Conservation (phyloP, 1,140 invertebrate genomes). For the Bombyx mandarina region DNA sequence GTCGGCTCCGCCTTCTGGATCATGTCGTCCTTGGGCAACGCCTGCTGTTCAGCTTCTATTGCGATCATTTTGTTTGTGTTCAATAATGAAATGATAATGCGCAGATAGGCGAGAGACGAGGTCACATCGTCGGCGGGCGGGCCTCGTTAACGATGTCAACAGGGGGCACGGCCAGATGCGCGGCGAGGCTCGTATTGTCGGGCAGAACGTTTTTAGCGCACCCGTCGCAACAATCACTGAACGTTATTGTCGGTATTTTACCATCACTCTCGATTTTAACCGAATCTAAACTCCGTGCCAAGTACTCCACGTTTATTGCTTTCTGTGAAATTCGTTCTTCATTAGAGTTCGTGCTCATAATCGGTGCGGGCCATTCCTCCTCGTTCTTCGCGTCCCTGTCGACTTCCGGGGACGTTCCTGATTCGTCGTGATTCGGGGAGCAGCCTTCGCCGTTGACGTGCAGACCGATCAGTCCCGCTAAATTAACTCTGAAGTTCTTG, state of each 20-base stretch:
- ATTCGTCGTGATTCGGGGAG: conserved; percentile 36
- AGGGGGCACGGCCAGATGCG: conserved; percentile 60
- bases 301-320: conserved; percentile 38
- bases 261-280: conserved; percentile 51
- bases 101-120: conserved; percentile 2
- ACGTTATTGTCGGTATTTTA: conserved; percentile 61
- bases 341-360: conserved; percentile 56
- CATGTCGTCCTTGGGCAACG: conserved; percentile 45
- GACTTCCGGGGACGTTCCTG: conserved; percentile 33
- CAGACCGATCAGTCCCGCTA: conserved; percentile 55
- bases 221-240: conserved; percentile 63
- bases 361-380: conserved; percentile 54
- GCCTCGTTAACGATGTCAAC: conserved; percentile 51
- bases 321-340: conserved; percentile 27
- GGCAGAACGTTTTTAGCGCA: conserved; percentile 28
- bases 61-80: conserved; percentile 50
- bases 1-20: conserved; percentile 46
- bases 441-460: conserved; percentile 44
- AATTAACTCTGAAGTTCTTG: conserved; percentile 64
- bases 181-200: conserved; percentile 43
- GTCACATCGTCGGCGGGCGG: conserved; percentile 57
- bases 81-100: conserved; percentile 2
- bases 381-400: conserved; percentile 38
- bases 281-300: conserved; percentile 46
- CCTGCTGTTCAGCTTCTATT: conserved; percentile 58